Conservation (phyloP, 2,888 invertebrate genomes). For the Drosophila parthenogenetica region DNA sequence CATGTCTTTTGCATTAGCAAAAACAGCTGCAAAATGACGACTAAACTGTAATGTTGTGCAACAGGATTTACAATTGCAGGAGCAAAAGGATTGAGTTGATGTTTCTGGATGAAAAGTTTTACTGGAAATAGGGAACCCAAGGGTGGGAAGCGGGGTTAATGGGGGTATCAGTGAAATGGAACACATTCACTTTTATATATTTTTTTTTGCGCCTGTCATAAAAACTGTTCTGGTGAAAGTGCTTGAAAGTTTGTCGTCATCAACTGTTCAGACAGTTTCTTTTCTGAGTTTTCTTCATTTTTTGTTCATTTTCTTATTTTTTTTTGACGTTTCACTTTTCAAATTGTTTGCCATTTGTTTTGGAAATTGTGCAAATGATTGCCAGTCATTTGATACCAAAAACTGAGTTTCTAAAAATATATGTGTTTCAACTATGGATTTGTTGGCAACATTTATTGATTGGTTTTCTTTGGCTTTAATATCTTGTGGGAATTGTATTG, state of each 20-base stretch:
- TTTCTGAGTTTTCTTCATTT: background rate
- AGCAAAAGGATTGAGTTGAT: constrained; percentile 28
- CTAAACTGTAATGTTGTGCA: constrained; percentile 39
- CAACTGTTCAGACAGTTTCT: constrained; percentile 3
- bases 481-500: background rate
- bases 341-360: constrained; percentile 30
- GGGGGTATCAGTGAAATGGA: constrained; percentile 23
- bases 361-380: constrained; percentile 18
- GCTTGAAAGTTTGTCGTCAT: constrained; percentile 30
- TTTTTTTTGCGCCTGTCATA: constrained; percentile 47
- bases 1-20: constrained; percentile 55
- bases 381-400: constrained; percentile 7
- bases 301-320: constrained; percentile 1
- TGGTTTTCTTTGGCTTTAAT: background rate
- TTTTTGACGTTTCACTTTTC: constrained; percentile 21
- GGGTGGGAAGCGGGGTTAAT: background rate
- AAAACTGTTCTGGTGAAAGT: constrained; percentile 44
- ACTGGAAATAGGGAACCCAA: background rate
- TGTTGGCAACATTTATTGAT: constrained; percentile 12
- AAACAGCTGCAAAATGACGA: constrained; percentile 32
- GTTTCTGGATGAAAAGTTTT: background rate
- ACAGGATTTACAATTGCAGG: constrained; percentile 34
- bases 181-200: constrained; percentile 31
- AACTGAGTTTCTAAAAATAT: background rate
- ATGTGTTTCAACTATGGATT: background rate